phyloP scores from a whole-genome alignment of 2,888 invertebrate genomes.

The Caenorhabditis virilis region DNA sequence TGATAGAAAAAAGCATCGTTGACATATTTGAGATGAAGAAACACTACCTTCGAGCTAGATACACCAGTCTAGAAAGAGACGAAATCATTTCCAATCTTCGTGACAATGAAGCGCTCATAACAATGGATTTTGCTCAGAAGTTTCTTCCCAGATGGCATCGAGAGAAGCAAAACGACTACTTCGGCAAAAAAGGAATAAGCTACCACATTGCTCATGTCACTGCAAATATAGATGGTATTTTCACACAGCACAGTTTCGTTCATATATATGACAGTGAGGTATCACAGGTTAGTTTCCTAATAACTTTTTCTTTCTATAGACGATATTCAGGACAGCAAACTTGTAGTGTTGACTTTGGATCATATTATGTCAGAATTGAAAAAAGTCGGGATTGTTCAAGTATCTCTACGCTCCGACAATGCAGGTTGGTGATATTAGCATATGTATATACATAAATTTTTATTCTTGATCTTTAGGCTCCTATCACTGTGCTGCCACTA shows the following conservation, averaged over 20 bases:
- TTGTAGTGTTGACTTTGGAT: not conserved
- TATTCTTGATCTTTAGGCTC: too few relatives aligned
- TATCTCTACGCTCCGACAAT: not conserved
- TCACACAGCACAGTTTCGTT: slow-evolving; percentile 6
- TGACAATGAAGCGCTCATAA: slow-evolving; percentile 7
- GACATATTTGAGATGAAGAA: slow-evolving; percentile 7
- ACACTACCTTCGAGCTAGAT: slow-evolving; percentile 4
- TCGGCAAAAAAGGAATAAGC: slow-evolving; percentile 13
- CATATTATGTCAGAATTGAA: not conserved
- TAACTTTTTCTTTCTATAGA: not conserved
- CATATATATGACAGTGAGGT: too few relatives aligned
- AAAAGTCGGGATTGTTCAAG: not conserved
- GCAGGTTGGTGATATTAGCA: too few relatives aligned
- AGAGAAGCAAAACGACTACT: slow-evolving; percentile 20
- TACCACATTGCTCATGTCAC: slow-evolving; percentile 14
- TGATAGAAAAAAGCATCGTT: not conserved
- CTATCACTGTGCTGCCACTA: slow-evolving; percentile 7
- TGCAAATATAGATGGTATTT: not conserved
- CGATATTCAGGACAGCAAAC: not conserved
- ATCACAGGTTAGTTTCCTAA: not conserved
- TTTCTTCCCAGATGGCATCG: slow-evolving; percentile 4
- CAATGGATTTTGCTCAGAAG: slow-evolving; percentile 23
- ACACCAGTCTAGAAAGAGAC: slow-evolving; percentile 2
- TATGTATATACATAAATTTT: too few relatives aligned
- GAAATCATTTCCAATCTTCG: slow-evolving; percentile 1